Base-by-base conservation (phyloP, 2,888 invertebrate species). In the Agelastica alni region DNA sequence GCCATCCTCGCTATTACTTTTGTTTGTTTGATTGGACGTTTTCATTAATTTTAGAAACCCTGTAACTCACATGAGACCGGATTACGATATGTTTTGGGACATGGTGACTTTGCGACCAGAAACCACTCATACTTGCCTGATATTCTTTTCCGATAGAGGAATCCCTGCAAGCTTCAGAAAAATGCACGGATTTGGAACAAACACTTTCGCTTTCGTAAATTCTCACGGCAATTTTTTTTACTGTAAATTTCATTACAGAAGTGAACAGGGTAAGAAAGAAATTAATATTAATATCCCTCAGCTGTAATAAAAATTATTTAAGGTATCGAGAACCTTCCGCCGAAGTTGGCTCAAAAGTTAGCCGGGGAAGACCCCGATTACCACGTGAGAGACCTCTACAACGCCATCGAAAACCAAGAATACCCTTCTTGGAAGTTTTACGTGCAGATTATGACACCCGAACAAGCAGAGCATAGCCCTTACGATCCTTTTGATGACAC, bases 41-140 rank as follows among this genome's bases (percentile, higher is more conserved):
- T n/a, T n/a, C n/a, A n/a, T n/a, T n/a, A n/a, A n/a, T 41, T 48
- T 45, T 22, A 84, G 97, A 61, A 98, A 98, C 76, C 98, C 98
- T 1, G 89, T 84, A 18, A 93, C 93, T 0, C 91, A 93, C 73
- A 79, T 96, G 22, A 92, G 93, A 77, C 66, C 65, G 2, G 96
- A 96, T 78, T 81, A 89, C 20, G 93, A 96, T 71, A 93, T 93
- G 92, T 93, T 93, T 73, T 96, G 96, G 96, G 96, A 96, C 75
- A 95, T 96, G 73, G 81, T 94, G 61, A 86, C 91, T 0, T 79
- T 96, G 31, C 83, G 96, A 39, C 92, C 94, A 0, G 96, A 96
- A 77, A 81, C 89, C 1, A 85, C 85, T 14, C 96, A 97, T 73
- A 96, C 96, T 71, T 78, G 86, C 10, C 74, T 90, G 68, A 87